Base-by-base conservation (phyloP, 2,888 invertebrate genomes). In the Cetonia aurata region DNA sequence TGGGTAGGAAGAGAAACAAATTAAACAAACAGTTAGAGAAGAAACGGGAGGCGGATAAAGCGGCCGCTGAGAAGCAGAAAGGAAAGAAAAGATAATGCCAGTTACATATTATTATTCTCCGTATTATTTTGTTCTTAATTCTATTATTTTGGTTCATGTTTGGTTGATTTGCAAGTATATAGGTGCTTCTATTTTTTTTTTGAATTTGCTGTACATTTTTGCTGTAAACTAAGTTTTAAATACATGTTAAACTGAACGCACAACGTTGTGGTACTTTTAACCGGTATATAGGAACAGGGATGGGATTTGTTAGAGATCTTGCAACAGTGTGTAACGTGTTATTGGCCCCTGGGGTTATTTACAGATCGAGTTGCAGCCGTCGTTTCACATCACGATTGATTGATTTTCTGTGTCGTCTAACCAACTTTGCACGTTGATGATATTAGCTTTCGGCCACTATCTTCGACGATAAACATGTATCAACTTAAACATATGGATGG, bases 1-100 rank as follows among this genome's bases (percentile, higher is more conserved):
- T 84, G 41, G 83, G 82, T 3, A 84, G 80, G 74, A 78, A 79
- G 70, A 79, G 75, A 77, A 67, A 79, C 78, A 19, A 85, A 82
- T 72, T 69, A 55, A 69, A 55, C 52, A 55, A 65, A 33, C 48
- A 57, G 4, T 74, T 76, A 8, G 79, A 80, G 31, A 68, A 69
- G 41, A 75, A 74, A 60, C 73, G 80, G 42, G 79, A 74, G 67
- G 73, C 72, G 15, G 78, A 79, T 76, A 76, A 77, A 31, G 75
- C 79, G 78, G 75, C 76, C 70, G 79, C 79, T 72, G 80, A 81
- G 77, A 82, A 81, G 77, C 62, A 62, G 17, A 57, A 57, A 57
- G 13, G 10, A 48, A 62, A 62, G 15, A 46, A 60, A 78, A 60
- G 67, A 60, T 53, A 31, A 19, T 57, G 17, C 10, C 37, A 33